Evolutionary conservation across 2,113 vertebrate genomes (phyloP), one percentile per base, ranked within the genome.

Genomic region (Zapus hudsonius): DNA sequence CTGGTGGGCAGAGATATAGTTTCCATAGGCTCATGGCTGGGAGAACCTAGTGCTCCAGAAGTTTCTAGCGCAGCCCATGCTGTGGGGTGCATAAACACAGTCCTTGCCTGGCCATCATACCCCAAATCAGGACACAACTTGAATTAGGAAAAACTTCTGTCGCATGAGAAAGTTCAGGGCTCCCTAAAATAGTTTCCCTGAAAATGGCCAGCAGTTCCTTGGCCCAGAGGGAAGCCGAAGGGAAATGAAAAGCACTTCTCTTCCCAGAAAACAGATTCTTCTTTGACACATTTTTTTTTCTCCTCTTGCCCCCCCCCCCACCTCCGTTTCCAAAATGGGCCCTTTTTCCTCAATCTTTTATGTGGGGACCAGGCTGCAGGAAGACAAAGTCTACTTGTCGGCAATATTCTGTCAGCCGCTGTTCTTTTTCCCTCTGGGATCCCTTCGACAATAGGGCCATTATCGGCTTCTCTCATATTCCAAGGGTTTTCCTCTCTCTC

Each of bases 371-470:
- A 4, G 92, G 85, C 92, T 84, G 23, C 16, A 2, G 96, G 72
- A 44, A 90, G 96, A 97, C 97, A 97, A 94, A 94, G 98, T 89
- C 96, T 82, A 9, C 97, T 96, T 97, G 97, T 97, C 96, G 82
- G 96, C 95, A 84, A 38, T 66, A 59, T 31, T 59, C 97, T 73
- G 93, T 76, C 69, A 72, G 94, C 63, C 33, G 84, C 96, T 23
- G 79, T 70, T 96, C 95, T 88, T 84, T 17, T 7, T 12, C 73
- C 79, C 96, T 55, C 94, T 0, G 0, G 89, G 90, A 66, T 91
- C 73, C 33, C 92, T 92, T 91, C 87, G 69, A 98, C 98, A 98
- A 97, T 96, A 61, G 47, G 57, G 89, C 97, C 40, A 96, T 98
- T 98, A 96, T 97, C 96, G 31, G 93, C 44, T 2, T 75, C 92